Conservation (phyloP, 2,113 vertebrate genomes). For the Callocephalon fimbriatum region DNA sequence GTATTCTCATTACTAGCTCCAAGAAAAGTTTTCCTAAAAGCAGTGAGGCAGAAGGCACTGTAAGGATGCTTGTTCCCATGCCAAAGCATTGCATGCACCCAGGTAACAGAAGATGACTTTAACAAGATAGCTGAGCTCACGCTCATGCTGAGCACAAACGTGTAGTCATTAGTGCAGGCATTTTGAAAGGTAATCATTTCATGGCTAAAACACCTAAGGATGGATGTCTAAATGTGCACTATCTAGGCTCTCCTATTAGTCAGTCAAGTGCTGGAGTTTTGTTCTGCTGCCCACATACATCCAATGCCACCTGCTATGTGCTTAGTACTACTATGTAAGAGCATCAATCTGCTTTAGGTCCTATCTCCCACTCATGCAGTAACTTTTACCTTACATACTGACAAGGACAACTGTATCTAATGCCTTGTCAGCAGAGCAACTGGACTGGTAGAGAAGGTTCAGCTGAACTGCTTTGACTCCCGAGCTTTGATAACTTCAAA, state of each 20-base stretch:
- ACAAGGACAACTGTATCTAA: not conserved
- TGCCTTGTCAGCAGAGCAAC: not conserved
- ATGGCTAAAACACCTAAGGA: not conserved
- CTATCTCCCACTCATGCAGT: not conserved
- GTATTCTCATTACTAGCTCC: not conserved
- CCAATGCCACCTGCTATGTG: not conserved
- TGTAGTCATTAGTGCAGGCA: not conserved
- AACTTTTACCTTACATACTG: not conserved
- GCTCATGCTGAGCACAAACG: not conserved
- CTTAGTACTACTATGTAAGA: not conserved
- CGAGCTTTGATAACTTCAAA: not conserved
- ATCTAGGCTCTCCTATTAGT: not conserved
- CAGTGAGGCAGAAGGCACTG: not conserved
- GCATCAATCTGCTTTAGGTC: not conserved
- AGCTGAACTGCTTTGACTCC: not conserved
- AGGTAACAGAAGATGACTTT: not conserved
- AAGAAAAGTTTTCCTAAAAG: slow-evolving; percentile 15
- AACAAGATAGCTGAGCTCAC: not conserved
- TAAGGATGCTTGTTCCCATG: not conserved
- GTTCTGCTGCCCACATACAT: not conserved
- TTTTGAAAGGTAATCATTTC: not conserved
- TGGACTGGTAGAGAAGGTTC: not conserved
- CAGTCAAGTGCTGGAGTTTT: not conserved
- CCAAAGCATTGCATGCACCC: not conserved
- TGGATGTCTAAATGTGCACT: accelerated